Evolutionary conservation across 2,797 vertebrate species (phyloP).

Genomic region (Phoxinus dragarum): DNA sequence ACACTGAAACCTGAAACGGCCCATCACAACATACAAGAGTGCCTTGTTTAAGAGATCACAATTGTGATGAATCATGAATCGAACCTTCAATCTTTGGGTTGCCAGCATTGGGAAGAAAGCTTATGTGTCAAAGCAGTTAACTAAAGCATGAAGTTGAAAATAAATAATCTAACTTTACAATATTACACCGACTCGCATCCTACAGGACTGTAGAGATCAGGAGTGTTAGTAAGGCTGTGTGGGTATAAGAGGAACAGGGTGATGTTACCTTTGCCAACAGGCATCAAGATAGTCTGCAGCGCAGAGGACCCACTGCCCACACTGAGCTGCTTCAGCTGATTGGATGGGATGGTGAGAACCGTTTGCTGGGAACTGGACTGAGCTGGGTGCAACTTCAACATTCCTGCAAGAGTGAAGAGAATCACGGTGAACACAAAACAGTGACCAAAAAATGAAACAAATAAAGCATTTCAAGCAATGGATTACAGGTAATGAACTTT

Average conservation of each 20-base stretch:
- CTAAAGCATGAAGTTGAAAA: background rate
- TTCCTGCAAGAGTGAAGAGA: slow-evolving; percentile 73
- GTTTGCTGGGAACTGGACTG: slow-evolving; percentile 91
- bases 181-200: background rate
- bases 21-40: background rate
- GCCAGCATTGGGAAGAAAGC: background rate
- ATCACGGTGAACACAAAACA: background rate
- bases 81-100: background rate
- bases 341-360: slow-evolving; percentile 90
- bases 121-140: background rate
- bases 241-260: background rate
- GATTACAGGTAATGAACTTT: background rate
- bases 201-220: background rate
- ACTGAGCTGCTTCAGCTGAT: slow-evolving; percentile 93
- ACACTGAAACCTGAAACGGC: background rate
- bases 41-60: background rate
- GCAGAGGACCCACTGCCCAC: slow-evolving; percentile 82
- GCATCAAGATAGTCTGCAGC: slow-evolving; percentile 94
- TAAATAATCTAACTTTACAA: background rate
- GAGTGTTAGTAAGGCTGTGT: slow-evolving; percentile 3
- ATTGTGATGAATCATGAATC: background rate
- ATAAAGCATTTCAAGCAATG: background rate
- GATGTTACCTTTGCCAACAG: slow-evolving; percentile 89
- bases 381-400: slow-evolving; percentile 93
- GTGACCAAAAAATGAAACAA: background rate